Conservation (phyloP, 1,140 invertebrate species). For the Branchinecta lynchi region DNA sequence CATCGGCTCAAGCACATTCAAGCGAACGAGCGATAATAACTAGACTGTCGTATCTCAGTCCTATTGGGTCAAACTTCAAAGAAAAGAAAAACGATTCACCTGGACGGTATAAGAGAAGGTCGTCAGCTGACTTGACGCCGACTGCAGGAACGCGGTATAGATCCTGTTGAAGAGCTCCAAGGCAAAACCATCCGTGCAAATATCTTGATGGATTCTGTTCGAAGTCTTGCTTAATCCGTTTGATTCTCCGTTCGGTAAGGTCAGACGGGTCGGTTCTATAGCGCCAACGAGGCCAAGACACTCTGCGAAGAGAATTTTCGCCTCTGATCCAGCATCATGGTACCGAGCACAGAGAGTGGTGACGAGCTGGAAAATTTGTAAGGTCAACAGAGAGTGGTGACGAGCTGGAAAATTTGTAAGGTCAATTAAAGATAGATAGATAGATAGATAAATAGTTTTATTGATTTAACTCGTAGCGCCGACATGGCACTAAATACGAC, state of each 20-base stretch:
- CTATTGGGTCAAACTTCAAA: no score
- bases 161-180: background rate
- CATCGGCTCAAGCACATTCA: no score
- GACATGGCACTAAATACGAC: no score
- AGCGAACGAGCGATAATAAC: no score
- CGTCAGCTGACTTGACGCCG: background rate
- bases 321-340: background rate
- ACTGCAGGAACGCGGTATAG: background rate
- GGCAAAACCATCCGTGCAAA: background rate
- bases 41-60: no score
- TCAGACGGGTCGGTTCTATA: background rate
- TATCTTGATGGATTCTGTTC: background rate
- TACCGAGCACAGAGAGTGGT: background rate
- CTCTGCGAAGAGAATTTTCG: background rate
- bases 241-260: background rate
- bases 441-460: no score
- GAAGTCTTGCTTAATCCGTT: background rate
- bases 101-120: background rate
- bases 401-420: constrained; percentile 1
- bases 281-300: background rate
- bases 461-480: no score
- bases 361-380: constrained; percentile 2
- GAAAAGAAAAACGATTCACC: background rate
- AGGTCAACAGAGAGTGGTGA: background rate
- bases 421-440: no score